phyloP scores from a whole-genome alignment of 2,888 invertebrate species.

The Drosophila kuntzei region DNA sequence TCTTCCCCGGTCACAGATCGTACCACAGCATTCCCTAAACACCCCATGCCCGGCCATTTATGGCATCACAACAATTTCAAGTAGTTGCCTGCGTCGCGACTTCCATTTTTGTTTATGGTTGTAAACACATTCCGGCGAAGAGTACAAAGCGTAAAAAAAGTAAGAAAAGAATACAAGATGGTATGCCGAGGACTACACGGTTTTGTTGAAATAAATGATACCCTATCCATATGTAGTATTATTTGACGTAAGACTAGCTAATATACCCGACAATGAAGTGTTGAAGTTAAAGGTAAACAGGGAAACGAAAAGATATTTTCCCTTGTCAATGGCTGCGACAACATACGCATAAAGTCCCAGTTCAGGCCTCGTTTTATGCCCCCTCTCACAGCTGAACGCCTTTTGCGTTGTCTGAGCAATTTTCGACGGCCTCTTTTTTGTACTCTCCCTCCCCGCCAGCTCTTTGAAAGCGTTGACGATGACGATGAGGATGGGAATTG shows the following conservation, averaged over 20 bases:
- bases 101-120: constrained; percentile 55
- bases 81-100: constrained; percentile 62
- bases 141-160: constrained; percentile 46
- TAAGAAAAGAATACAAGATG: constrained; percentile 14
- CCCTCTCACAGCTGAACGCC: constrained; percentile 15
- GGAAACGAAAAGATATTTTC: constrained; percentile 43
- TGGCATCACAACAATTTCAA: constrained; percentile 75
- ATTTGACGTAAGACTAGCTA: background rate
- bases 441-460: background rate
- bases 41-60: constrained; percentile 44
- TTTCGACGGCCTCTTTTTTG: constrained; percentile 7
- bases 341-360: constrained; percentile 38
- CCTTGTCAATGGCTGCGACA: constrained; percentile 56
- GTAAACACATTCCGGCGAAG: constrained; percentile 66
- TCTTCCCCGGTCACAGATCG: constrained; percentile 25
- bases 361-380: constrained; percentile 10
- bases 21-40: constrained; percentile 14
- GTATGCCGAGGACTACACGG: background rate
- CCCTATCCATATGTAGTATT: background rate
- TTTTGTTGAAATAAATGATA: background rate
- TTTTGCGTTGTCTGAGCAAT: constrained; percentile 17
- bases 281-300: background rate
- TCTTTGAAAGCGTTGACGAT: constrained; percentile 16
- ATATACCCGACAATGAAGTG: constrained; percentile 7
- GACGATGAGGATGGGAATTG: constrained; percentile 17